Conservation (phyloP, 1,140 invertebrate species). For the Geopemphigus sp. region DNA sequence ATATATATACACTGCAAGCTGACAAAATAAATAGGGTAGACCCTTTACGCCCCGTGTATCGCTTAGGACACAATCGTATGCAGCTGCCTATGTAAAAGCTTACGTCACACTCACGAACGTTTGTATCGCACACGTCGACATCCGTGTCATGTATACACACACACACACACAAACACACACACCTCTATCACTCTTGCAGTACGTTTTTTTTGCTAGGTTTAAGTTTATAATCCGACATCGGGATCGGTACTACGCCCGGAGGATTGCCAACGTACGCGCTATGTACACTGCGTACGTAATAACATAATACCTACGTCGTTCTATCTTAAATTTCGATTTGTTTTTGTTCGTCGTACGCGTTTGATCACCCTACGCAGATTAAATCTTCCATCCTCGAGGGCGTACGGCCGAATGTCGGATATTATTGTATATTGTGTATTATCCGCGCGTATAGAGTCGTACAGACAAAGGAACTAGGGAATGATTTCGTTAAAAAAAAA, state of each 20-base stretch:
- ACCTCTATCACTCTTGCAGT: not conserved
- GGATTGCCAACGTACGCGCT: too few species aligned
- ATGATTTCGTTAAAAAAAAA: too few species aligned
- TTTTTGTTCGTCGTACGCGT: not conserved
- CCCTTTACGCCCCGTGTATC: not conserved
- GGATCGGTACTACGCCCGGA: not conserved
- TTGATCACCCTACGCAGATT: slow-evolving; percentile 12
- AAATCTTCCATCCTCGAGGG: not conserved
- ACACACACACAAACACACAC: not conserved
- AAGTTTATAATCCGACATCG: slow-evolving; percentile 35
- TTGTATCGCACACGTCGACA: too few species aligned
- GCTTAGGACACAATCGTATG: slow-evolving; percentile 25
- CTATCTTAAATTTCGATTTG: slow-evolving; percentile 22
- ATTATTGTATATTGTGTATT: not conserved
- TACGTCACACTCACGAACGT: slow-evolving; percentile 40
- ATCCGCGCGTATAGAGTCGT: not conserved
- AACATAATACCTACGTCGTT: not conserved
- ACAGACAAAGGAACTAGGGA: not conserved
- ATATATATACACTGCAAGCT: not conserved
- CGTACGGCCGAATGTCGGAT: not conserved
- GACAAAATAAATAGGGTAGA: slow-evolving; percentile 48
- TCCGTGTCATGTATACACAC: too few species aligned
- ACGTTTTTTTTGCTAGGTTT: not conserved
- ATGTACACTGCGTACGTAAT: not conserved
- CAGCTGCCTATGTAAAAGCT: slow-evolving; percentile 34